These are phyloP conservation scores for Euwallacea similis DNA, from an alignment of 1,140 invertebrate species.

Conservation along the genomic window DNA sequence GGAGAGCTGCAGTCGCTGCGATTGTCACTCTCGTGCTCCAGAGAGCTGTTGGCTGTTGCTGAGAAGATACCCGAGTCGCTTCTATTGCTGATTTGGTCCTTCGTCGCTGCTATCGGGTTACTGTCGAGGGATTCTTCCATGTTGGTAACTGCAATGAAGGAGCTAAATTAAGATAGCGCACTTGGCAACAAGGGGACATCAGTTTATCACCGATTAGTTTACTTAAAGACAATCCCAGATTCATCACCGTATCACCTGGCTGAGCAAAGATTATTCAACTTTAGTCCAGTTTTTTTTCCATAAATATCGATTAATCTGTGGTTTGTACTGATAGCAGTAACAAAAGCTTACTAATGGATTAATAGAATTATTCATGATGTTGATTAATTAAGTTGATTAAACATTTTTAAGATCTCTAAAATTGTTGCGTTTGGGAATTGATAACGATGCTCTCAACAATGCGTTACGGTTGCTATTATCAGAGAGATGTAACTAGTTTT, in stretches of 20 bases:
- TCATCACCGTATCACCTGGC: slow-evolving; percentile 14
- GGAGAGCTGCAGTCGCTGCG: slow-evolving; percentile 49
- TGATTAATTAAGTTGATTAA: too few relatives aligned
- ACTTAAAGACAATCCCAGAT: slow-evolving; percentile 34
- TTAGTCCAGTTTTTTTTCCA: slow-evolving; percentile 17
- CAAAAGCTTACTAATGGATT: too few relatives aligned
- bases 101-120: slow-evolving; percentile 34
- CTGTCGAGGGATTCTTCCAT: slow-evolving; percentile 46
- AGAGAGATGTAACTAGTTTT: too few relatives aligned
- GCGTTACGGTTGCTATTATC: too few relatives aligned
- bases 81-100: slow-evolving; percentile 43
- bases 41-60: slow-evolving; percentile 44
- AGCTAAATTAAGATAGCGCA: background rate
- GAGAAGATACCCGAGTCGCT: slow-evolving; percentile 52
- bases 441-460: too few relatives aligned
- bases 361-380: too few relatives aligned
- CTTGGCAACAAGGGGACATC: slow-evolving; percentile 8
- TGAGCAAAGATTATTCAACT: slow-evolving; percentile 33
- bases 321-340: background rate
- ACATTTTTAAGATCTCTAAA: too few relatives aligned
- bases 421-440: too few relatives aligned
- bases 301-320: slow-evolving; percentile 3
- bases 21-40: slow-evolving; percentile 45
- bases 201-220: slow-evolving; percentile 25
- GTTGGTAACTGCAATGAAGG: slow-evolving; percentile 45